A percentile compares a stretch with the other conserved stretches of the same genome.
phyloP scores from a whole-genome alignment of 2,888 invertebrate species.

The Empis livida region DNA sequence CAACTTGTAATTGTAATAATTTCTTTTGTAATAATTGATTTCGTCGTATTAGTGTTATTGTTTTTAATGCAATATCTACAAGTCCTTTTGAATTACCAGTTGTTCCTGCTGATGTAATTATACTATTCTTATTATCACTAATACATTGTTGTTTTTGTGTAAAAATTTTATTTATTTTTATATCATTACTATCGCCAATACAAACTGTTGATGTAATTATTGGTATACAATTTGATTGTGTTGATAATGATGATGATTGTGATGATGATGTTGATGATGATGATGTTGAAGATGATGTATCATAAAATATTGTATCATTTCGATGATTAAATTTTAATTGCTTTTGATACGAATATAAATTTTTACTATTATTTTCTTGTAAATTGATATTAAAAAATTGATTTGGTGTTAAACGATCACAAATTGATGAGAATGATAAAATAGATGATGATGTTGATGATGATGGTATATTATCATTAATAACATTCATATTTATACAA shows the following conservation, averaged over 20 bases:
- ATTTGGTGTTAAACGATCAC: not conserved
- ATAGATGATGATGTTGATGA: not conserved
- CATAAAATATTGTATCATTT: too few species aligned
- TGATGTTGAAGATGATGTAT: not conserved
- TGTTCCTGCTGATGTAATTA: not conserved
- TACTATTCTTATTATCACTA: not conserved
- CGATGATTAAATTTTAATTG: not conserved
- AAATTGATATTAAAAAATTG: too few species aligned
- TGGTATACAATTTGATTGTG: not conserved
- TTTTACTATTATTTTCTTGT: too few species aligned
- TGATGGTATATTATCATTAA: not conserved
- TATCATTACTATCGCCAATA: too few species aligned
- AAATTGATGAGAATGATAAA: not conserved
- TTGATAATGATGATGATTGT: not conserved
- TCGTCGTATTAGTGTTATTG: slow-evolving; percentile 47
- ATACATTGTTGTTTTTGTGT: not conserved
- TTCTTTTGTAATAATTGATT: slow-evolving; percentile 48
- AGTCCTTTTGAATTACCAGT: slow-evolving; percentile 36
- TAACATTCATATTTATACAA: not conserved
- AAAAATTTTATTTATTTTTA: too few species aligned
- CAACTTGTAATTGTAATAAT: slow-evolving; percentile 44
- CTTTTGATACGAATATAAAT: not conserved
- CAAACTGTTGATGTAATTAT: too few species aligned
- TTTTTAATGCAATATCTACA: slow-evolving; percentile 48
- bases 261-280: not conserved